Conservation (phyloP, 2,888 invertebrate genomes). For the Cephus nigrinus region DNA sequence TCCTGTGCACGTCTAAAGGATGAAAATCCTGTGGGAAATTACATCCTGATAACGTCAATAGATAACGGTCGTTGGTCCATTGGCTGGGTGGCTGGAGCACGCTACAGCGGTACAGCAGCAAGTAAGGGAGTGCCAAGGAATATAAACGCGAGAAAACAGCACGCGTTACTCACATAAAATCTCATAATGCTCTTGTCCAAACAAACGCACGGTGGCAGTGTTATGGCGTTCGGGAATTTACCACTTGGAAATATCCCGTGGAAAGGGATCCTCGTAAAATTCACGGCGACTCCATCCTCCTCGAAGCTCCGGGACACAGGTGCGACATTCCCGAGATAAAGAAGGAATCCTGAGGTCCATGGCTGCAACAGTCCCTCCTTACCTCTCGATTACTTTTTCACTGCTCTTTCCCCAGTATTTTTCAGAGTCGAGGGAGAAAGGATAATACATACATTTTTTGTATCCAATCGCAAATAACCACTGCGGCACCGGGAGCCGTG, state of each 20-base stretch:
- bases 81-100: too few species aligned
- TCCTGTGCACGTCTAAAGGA: too few species aligned
- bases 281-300: neutral
- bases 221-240: constrained; percentile 45
- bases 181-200: constrained; percentile 59
- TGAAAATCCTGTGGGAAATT: too few species aligned
- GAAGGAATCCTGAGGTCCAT: neutral
- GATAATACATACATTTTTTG: too few species aligned
- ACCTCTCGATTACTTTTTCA: neutral
- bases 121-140: neutral
- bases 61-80: too few species aligned
- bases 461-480: too few species aligned
- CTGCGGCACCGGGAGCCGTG: neutral
- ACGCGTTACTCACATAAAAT: constrained; percentile 53
- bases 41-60: too few species aligned
- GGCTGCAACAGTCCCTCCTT: neutral
- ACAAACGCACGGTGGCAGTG: constrained; percentile 52
- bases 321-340: constrained; percentile 2
- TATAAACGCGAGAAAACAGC: constrained; percentile 8
- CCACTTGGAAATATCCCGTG: constrained; percentile 33
- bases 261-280: constrained; percentile 3
- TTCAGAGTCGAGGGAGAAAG: too few species aligned
- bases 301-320: constrained; percentile 3
- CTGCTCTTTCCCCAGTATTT: too few species aligned
- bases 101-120: too few species aligned